These are phyloP conservation scores for Brenthis hecate DNA, from an alignment of 2,888 invertebrate genomes.

Conservation along the genomic window DNA sequence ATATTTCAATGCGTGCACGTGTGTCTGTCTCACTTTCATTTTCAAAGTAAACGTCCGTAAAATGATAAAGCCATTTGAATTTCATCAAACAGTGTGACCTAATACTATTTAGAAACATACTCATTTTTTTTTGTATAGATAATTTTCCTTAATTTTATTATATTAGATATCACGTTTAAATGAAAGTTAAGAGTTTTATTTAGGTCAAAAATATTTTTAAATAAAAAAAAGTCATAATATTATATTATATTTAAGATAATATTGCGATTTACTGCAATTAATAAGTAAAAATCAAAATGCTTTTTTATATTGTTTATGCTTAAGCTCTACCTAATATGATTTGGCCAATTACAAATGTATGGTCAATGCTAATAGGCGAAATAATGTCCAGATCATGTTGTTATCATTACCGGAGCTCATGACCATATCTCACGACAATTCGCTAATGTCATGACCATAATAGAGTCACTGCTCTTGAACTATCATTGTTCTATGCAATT, in stretches of 20 bases:
- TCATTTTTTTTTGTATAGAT: too few relatives aligned
- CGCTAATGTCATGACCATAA: constrained; percentile 42
- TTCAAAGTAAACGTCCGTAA: constrained; percentile 35
- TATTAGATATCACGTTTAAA: too few relatives aligned
- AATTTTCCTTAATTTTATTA: too few relatives aligned
- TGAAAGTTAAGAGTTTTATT: too few relatives aligned
- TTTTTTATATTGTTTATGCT: too few relatives aligned
- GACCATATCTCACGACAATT: constrained; percentile 39
- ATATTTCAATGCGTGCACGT: constrained; percentile 27
- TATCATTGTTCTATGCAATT: constrained; percentile 67
- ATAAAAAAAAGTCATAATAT: too few relatives aligned
- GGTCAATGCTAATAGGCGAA: not conserved
- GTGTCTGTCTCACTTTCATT: constrained; percentile 37
- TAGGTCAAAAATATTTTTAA: too few relatives aligned
- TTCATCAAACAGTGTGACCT: not conserved
- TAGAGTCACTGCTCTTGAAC: constrained; percentile 55
- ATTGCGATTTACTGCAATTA: too few relatives aligned
- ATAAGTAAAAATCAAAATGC: too few relatives aligned
- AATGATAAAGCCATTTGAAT: constrained; percentile 2
- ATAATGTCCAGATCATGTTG: constrained; percentile 25
- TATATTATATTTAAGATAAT: too few relatives aligned
- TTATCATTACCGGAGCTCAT: constrained; percentile 26
- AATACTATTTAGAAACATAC: not conserved
- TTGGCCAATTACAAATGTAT: not conserved
- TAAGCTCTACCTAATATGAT: not conserved